Evolutionary conservation across 2,797 vertebrate genomes (phyloP), one percentile per base, ranked within the genome.

Genomic region (Sparus aurata): DNA sequence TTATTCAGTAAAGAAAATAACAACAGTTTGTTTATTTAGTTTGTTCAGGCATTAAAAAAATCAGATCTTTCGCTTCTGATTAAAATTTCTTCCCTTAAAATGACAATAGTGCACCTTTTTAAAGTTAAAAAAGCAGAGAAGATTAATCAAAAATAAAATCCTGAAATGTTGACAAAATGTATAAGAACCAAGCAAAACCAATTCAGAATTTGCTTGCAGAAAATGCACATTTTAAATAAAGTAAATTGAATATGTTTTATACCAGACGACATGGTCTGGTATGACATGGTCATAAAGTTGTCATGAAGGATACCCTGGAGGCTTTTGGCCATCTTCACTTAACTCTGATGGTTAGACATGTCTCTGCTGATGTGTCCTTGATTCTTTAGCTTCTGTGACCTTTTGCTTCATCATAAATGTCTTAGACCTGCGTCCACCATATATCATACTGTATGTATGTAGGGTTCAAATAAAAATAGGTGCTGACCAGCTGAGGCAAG

Each of bases 331-430:
- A 34, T 73, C 11, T 53, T 5, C 50, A 52, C 53, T 43, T 67
- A 1, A 63, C 16, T 71, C 16, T 61, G 20, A 27, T 27, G 20
- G 12, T 54, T 53, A 20, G 23, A 70, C 45, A 1, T 45, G 12
- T 50, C 12, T 11, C 38, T 58, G 38, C 34, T 55, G 20, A 12
- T 50, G 13, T 65, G 73, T 61, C 62, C 54, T 78, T 69, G 43
- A 27, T 46, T 62, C 22, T 11, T 63, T 0, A 13, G 5, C 15
- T 62, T 71, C 46, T 58, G n/a, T 75, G 53, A 69, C 38, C 41
- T 15, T 12, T 20, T 11, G 12, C 55, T 67, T 27, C 85, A 30
- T 57, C 60, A 69, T 57, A 63, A 47, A 72, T 73, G 49, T n/a
- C 62, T 18, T 16, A 73, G 43, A 6, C n/a, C 30, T 67, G 27